Conservation (phyloP, 2,888 invertebrate genomes). For the Hirtodrosophila alboralis region DNA sequence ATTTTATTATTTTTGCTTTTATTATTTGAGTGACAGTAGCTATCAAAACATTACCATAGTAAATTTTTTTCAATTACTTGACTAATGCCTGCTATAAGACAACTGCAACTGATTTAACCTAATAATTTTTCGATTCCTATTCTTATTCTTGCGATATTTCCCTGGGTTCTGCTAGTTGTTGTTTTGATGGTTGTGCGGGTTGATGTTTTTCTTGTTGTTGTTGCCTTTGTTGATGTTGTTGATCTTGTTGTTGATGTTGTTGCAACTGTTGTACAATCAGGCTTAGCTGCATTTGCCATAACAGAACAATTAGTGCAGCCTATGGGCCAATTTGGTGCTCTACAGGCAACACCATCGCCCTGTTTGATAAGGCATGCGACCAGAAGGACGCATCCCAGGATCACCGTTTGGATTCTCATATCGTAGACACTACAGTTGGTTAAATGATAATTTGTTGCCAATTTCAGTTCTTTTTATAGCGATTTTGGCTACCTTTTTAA, state of each 20-base stretch:
- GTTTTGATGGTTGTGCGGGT: background rate
- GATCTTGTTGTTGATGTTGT: background rate
- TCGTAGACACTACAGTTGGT: background rate
- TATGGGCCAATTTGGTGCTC: background rate
- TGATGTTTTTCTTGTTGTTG: background rate
- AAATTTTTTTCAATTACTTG: too few species aligned
- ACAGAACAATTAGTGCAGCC: background rate
- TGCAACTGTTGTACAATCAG: background rate
- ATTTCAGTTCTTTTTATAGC: constrained; percentile 18
- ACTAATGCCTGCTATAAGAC: too few species aligned
- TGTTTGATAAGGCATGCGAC: constrained; percentile 6
- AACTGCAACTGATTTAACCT: too few species aligned
- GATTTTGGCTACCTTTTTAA: background rate
- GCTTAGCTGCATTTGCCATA: background rate
- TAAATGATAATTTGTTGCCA: constrained; percentile 1
- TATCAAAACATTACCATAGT: too few species aligned
- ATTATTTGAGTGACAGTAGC: too few species aligned
- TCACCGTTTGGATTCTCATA: constrained; percentile 26
- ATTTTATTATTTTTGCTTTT: too few species aligned
- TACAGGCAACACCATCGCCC: background rate
- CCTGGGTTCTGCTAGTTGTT: background rate
- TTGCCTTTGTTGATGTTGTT: background rate
- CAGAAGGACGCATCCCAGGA: constrained; percentile 24
- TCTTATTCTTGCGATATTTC: too few species aligned
- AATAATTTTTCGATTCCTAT: too few species aligned